Base-by-base conservation (phyloP, 2,888 invertebrate species). In the Dascillus cervinus region DNA sequence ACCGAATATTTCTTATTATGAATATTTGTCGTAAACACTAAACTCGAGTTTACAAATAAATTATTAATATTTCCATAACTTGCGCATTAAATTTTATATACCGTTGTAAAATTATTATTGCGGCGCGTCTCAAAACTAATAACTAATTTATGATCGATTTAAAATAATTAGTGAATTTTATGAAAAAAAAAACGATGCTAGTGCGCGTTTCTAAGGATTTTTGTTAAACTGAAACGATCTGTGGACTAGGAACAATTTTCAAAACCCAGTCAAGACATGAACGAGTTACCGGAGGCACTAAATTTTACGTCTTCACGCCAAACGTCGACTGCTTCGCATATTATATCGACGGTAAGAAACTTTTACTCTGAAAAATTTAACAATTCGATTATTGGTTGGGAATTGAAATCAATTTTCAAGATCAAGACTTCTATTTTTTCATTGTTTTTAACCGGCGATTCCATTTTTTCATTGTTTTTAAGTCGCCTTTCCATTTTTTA, bases 231-330 rank as follows among this genome's bases (percentile, higher is more conserved):
- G n/a, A n/a, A n/a, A n/a, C n/a, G n/a, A n/a, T n/a, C n/a, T n/a
- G n/a, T n/a, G n/a, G 22, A 28, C 9, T 11, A 6, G 3, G 9
- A 20, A 28, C 2, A 3, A 5, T 12, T 21, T 13, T 21, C 21
- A 11, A 17, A 9, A 5, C 8, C 9, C 12, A 6, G 11, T 22
- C 6, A 19, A 19, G 32, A 34, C n/a, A 56, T 56, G 55, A 53
- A 56, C 36, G 54, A 55, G 14, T 34, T 55, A 32, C 53, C 56
- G 13, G 54, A 55, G 35, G 48, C 52, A 11, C 33, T 56, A 22
- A 55, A 55, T 43, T 56, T 55, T 40, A 44, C 55, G 9, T 46
- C 25, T 34, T 51, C 34, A 26, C 44, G 40, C 32, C 35, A 32
- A n/a, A 25, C 43, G 12, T 40, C 52, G 39, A 45, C 44, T 27